phyloP scores from a whole-genome alignment of 2,113 vertebrate species.

The Elephantulus edwardii region DNA sequence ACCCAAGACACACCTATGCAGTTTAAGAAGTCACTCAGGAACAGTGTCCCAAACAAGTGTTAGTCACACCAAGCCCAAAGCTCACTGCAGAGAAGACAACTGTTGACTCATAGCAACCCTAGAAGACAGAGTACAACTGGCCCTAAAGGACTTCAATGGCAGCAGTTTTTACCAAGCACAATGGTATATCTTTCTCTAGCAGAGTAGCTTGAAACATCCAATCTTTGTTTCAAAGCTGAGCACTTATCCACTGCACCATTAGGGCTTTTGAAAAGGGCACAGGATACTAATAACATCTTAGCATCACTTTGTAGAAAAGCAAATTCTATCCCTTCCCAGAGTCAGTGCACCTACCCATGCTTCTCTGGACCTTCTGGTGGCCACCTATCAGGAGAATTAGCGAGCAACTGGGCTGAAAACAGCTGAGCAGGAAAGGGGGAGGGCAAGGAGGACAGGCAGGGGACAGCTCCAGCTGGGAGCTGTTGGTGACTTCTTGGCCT shows the following conservation, averaged over 20 bases:
- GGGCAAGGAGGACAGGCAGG: not conserved
- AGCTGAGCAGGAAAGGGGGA: not conserved
- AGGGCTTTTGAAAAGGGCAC: not conserved
- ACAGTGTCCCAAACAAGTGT: constrained; percentile 5
- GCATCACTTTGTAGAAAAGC: constrained; percentile 51
- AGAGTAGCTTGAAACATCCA: not conserved
- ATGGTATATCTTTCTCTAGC: not conserved
- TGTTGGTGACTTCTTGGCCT: constrained; percentile 80
- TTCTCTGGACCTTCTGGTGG: not conserved
- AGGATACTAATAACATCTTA: not conserved
- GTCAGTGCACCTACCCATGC: not conserved
- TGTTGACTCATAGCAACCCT: too few species aligned
- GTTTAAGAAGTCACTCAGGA: constrained; percentile 4
- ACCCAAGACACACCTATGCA: not conserved
- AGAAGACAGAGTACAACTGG: too few species aligned
- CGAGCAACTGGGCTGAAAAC: not conserved
- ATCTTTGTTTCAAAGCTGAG: not conserved
- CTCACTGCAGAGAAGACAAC: too few species aligned
- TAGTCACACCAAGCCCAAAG: too few species aligned
- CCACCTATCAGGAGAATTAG: constrained; percentile 56
- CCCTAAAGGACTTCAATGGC: not conserved
- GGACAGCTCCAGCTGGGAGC: constrained; percentile 78
- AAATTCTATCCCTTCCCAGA: constrained; percentile 49
- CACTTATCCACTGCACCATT: too few species aligned
- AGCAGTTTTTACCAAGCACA: not conserved